Percentiles rank a stretch among this genome's conserved stretches.
Evolutionary conservation across 1,140 invertebrate species (phyloP).

Genomic region (Campodea augens): DNA sequence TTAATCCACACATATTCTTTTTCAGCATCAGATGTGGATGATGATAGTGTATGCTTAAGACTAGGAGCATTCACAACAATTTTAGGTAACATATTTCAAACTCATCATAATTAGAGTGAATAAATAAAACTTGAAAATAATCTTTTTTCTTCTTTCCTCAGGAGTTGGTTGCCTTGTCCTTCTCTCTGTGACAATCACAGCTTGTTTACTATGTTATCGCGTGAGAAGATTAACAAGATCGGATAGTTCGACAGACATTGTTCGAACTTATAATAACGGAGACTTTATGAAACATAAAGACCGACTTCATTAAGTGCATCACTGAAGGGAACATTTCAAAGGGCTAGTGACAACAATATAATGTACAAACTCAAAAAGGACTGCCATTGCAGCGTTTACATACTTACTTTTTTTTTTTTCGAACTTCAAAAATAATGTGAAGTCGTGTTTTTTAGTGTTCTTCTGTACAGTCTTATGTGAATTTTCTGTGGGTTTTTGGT

Average conservation of each 20-base stretch:
- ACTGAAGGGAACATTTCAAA: background rate
- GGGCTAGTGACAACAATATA: too few relatives aligned
- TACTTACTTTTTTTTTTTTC: too few relatives aligned
- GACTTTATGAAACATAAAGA: background rate
- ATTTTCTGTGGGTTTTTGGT: too few relatives aligned
- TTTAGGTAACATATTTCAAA: slow-evolving; percentile 23
- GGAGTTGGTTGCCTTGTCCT: slow-evolving; percentile 13
- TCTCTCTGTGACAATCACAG: slow-evolving; percentile 11
- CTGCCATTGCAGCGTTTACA: too few relatives aligned
- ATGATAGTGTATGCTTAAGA: slow-evolving; percentile 42
- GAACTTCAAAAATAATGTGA: too few relatives aligned
- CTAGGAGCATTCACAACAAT: slow-evolving; percentile 53
- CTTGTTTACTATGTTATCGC: slow-evolving; percentile 15
- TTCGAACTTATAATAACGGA: background rate
- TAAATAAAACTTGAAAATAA: slow-evolving; percentile 3
- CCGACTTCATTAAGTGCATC: background rate
- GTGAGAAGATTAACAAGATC: slow-evolving; percentile 7
- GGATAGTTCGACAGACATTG: background rate
- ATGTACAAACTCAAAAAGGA: too few relatives aligned
- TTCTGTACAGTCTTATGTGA: too few relatives aligned
- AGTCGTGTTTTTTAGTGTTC: too few relatives aligned
- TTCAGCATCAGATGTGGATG: slow-evolving; percentile 2
- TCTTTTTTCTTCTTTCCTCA: slow-evolving; percentile 7
- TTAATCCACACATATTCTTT: background rate
- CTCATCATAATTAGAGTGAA: too few relatives aligned